Evolutionary conservation across 2,888 invertebrate genomes (phyloP).

Genomic region (Drosophila gaucha): DNA sequence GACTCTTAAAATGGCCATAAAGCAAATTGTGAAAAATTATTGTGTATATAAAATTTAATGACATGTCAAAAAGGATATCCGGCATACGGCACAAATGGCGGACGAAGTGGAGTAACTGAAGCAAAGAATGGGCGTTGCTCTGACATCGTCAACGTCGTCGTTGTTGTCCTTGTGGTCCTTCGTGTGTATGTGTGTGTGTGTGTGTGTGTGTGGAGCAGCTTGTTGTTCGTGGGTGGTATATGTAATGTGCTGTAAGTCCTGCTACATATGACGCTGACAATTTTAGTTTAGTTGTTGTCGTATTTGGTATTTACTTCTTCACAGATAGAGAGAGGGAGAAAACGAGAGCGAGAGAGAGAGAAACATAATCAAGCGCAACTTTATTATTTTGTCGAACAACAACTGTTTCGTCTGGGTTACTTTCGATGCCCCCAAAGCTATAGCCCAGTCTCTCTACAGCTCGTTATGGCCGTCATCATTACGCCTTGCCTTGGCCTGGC

Average conservation of each 20-base stretch:
- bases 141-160: slow-evolving; percentile 29
- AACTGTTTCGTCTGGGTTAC: slow-evolving; percentile 42
- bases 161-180: slow-evolving; percentile 35
- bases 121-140: slow-evolving; percentile 33
- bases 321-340: background rate
- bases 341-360: slow-evolving; percentile 4
- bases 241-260: slow-evolving; percentile 75
- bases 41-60: slow-evolving; percentile 80
- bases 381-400: slow-evolving; percentile 74
- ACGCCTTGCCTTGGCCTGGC: slow-evolving; percentile 47
- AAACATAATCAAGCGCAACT: slow-evolving; percentile 78
- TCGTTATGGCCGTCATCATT: slow-evolving; percentile 76
- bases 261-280: slow-evolving; percentile 62
- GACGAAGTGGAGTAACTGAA: slow-evolving; percentile 26
- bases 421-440: slow-evolving; percentile 41
- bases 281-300: slow-evolving; percentile 74
- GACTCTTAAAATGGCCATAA: slow-evolving; percentile 77
- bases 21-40: slow-evolving; percentile 81
- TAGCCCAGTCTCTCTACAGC: slow-evolving; percentile 8
- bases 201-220: slow-evolving; percentile 21
- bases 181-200: slow-evolving; percentile 13
- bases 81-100: slow-evolving; percentile 70
- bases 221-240: slow-evolving; percentile 34
- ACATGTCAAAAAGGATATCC: slow-evolving; percentile 82
- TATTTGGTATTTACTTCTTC: slow-evolving; percentile 59